These are phyloP conservation scores for Florisuga fusca DNA, from an alignment of 2,797 vertebrate genomes.

Conservation along the genomic window DNA sequence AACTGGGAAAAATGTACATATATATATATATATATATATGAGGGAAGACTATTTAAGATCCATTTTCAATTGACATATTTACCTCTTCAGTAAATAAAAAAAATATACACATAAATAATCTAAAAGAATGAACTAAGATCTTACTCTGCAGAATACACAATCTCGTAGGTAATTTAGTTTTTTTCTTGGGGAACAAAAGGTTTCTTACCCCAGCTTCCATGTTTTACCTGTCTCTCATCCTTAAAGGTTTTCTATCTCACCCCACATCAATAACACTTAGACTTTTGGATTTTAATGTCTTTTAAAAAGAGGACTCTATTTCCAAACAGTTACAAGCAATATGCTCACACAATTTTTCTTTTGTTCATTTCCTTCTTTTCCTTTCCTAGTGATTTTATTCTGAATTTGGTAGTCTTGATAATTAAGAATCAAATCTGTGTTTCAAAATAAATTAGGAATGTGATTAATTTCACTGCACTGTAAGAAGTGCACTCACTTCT, in stretches of 20 bases:
- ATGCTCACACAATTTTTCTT: neutral
- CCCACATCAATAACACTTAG: neutral
- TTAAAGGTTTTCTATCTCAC: neutral
- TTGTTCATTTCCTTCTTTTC: neutral
- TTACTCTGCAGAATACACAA: neutral
- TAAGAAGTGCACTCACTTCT: no score
- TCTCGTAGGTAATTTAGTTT: neutral
- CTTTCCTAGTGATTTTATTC: neutral
- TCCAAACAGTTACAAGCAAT: neutral
- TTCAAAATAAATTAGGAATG: neutral
- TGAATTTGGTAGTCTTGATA: neutral
- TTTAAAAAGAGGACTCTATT: neutral
- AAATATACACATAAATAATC: neutral
- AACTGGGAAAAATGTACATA: neutral
- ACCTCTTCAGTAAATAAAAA: neutral
- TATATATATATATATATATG: no score
- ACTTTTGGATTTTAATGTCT: neutral
- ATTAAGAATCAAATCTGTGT: neutral
- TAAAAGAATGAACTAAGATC: neutral
- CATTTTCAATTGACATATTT: neutral
- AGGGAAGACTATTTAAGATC: neutral
- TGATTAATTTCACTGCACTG: neutral
- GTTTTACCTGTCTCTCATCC: neutral
- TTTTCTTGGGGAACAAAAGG: neutral
- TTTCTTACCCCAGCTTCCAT: neutral